These are phyloP conservation scores for Aporrectodea caliginosa DNA, from an alignment of 1,140 invertebrate genomes.

Conservation along the genomic window DNA sequence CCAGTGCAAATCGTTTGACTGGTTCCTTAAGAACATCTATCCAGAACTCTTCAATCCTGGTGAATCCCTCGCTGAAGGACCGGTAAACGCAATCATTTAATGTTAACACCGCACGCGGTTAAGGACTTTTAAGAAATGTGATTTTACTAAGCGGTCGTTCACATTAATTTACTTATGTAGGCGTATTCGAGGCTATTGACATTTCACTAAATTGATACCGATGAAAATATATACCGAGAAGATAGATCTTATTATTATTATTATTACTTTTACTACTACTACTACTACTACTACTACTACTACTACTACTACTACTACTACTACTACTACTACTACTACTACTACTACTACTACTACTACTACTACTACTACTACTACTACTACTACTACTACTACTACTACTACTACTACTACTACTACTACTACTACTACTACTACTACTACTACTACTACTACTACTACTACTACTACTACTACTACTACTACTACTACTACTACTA, in stretches of 20 bases:
- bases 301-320: slow-evolving; percentile 34
- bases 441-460: slow-evolving; percentile 20
- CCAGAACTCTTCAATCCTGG: slow-evolving; percentile 69
- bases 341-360: slow-evolving; percentile 31
- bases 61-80: slow-evolving; percentile 61
- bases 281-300: slow-evolving; percentile 32
- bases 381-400: slow-evolving; percentile 30
- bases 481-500: slow-evolving; percentile 32
- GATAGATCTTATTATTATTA: slow-evolving; percentile 4
- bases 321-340: slow-evolving; percentile 32
- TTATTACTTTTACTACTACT: slow-evolving; percentile 28
- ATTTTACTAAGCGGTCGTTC: neutral
- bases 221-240: slow-evolving; percentile 2
- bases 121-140: neutral
- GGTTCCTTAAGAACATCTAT: slow-evolving; percentile 94
- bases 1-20: slow-evolving; percentile 88
- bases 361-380: slow-evolving; percentile 30
- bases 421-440: slow-evolving; percentile 19
- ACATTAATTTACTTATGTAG: neutral
- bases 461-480: slow-evolving; percentile 30
- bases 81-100: slow-evolving; percentile 42
- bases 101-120: neutral
- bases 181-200: neutral
- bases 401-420: slow-evolving; percentile 29
- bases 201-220: neutral